A percentile compares a stretch with the other conserved stretches of the same genome.
Evolutionary conservation across 1,140 invertebrate species (phyloP).

Genomic region (Drosophila melanica): DNA sequence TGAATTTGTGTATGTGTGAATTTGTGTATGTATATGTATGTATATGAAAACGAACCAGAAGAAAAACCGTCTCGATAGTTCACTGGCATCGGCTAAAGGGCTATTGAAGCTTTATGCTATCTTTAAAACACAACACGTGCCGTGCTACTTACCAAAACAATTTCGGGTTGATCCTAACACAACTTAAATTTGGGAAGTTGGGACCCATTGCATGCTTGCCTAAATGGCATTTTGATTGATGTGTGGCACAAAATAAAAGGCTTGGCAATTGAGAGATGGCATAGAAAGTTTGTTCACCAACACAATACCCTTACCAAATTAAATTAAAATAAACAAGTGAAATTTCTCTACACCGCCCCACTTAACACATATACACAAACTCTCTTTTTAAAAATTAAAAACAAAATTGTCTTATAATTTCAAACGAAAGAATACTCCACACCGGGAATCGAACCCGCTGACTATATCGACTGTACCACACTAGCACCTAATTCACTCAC

Average conservation of each 20-base stretch:
- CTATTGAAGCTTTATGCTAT: slow-evolving; percentile 43
- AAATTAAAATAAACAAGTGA: background rate
- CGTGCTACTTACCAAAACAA: slow-evolving; percentile 7
- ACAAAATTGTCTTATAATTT: no score
- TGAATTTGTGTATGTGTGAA: no score
- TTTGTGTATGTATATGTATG: no score
- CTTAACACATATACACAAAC: no score
- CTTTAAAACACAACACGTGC: slow-evolving; percentile 73
- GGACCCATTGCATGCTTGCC: slow-evolving; percentile 48
- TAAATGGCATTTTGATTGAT: slow-evolving; percentile 78
- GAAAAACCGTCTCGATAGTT: slow-evolving; percentile 70
- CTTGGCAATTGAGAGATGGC: slow-evolving; percentile 43
- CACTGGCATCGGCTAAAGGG: slow-evolving; percentile 26
- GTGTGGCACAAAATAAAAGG: slow-evolving; percentile 59
- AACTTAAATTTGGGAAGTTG: slow-evolving; percentile 13
- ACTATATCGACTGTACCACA: no score
- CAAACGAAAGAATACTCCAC: no score
- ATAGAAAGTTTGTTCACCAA: slow-evolving; percentile 31
- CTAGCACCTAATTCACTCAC: no score
- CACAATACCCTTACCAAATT: slow-evolving; percentile 4
- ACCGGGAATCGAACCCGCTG: no score
- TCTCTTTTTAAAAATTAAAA: no score
- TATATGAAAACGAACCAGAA: slow-evolving; percentile 16
- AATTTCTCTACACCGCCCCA: no score
- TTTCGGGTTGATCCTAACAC: slow-evolving; percentile 15